Conservation (phyloP, 2,888 invertebrate genomes). For the Philereme transversata region DNA sequence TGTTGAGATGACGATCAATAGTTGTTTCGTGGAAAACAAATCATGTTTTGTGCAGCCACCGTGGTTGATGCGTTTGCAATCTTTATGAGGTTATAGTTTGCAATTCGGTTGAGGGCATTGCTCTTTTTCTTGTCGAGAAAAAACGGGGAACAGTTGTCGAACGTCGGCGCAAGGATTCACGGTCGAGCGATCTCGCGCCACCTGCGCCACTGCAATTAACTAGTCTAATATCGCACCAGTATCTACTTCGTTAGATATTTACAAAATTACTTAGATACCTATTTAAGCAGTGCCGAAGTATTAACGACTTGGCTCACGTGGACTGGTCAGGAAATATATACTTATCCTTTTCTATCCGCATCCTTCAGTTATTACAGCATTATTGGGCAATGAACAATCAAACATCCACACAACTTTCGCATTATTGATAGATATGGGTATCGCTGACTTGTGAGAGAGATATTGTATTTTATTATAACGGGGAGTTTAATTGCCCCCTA, state of each 20-base stretch:
- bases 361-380: no score
- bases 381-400: no score
- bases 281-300: no score
- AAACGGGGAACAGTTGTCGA: conserved; percentile 74
- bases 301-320: no score
- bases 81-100: conserved; percentile 33
- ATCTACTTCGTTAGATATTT: conserved; percentile 8
- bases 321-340: no score
- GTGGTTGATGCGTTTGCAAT: conserved; percentile 32
- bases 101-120: conserved; percentile 65
- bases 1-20: conserved; percentile 14
- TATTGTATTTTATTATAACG: conserved; percentile 9
- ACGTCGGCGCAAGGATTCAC: conserved; percentile 69
- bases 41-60: conserved; percentile 28
- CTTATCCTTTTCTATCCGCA: no score
- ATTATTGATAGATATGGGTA: no score
- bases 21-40: conserved; percentile 27
- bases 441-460: conserved; percentile 1
- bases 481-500: conserved; percentile 3
- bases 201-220: conserved; percentile 59
- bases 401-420: no score
- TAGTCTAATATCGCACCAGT: conserved; percentile 49
- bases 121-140: conserved; percentile 66
- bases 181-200: conserved; percentile 75
- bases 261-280: neutral